A percentile compares a stretch with the other conserved stretches of the same genome.
Conservation (phyloP, 2,797 vertebrate genomes). For the Microchirus variegatus region DNA sequence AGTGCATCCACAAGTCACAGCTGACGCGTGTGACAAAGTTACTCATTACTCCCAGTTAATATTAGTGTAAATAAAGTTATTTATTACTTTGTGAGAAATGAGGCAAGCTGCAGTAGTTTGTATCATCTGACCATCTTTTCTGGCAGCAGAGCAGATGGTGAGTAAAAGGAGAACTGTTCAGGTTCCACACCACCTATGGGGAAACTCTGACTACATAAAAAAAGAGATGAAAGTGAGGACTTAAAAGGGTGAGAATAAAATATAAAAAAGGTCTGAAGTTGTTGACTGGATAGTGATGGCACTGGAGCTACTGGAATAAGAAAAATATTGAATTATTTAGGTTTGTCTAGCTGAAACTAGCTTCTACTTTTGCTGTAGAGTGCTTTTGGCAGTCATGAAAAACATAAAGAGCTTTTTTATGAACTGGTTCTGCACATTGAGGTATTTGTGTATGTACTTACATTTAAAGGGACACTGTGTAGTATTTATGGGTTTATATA, state of each 20-base stretch:
- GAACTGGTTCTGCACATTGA: too few species aligned
- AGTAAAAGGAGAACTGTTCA: conserved; percentile 10
- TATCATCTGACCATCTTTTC: conserved; percentile 2
- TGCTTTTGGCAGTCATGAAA: too few species aligned
- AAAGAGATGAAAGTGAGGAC: background rate
- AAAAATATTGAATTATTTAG: too few species aligned
- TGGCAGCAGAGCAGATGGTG: conserved; percentile 3
- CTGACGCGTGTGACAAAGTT: background rate
- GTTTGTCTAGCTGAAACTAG: too few species aligned
- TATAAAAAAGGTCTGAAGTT: conserved; percentile 13
- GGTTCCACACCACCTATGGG: conserved; percentile 23
- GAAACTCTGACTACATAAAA: conserved; percentile 40
- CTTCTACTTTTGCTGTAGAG: too few species aligned
- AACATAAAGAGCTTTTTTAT: too few species aligned
- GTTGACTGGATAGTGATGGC: too few species aligned
- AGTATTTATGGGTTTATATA: too few species aligned
- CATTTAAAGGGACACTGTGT: too few species aligned
- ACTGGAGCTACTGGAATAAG: conserved; percentile 9
- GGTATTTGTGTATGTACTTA: too few species aligned
- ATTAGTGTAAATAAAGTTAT: too few species aligned
- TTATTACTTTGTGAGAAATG: background rate
- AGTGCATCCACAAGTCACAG: too few species aligned
- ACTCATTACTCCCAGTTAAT: background rate
- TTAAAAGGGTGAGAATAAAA: conserved; percentile 6
- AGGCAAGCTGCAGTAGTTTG: conserved; percentile 7